A percentile compares a stretch with the other conserved stretches of the same genome.
These are phyloP conservation scores for Blomia tropicalis DNA, from an alignment of 2,888 invertebrate genomes.

Conservation along the genomic window DNA sequence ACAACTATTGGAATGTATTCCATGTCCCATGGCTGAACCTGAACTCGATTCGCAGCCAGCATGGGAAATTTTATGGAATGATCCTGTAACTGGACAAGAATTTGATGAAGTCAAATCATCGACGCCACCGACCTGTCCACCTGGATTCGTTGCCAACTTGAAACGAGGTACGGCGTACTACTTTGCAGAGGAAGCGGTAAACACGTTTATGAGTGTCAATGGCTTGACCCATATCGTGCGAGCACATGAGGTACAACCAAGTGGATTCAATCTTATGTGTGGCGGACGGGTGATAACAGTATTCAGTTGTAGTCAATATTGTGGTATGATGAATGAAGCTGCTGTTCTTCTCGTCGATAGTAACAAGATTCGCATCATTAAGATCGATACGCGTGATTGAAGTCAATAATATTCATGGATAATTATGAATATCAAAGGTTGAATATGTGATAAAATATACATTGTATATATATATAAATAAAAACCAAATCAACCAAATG, in stretches of 20 bases:
- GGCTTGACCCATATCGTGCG: slow-evolving; percentile 52
- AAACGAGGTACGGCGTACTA: slow-evolving; percentile 55
- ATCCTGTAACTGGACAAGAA: slow-evolving; percentile 32
- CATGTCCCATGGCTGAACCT: slow-evolving; percentile 48
- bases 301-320: slow-evolving; percentile 58
- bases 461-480: too few relatives aligned
- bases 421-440: too few relatives aligned
- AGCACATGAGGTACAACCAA: slow-evolving; percentile 55
- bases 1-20: slow-evolving; percentile 44
- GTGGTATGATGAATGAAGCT: slow-evolving; percentile 54
- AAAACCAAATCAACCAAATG: too few relatives aligned
- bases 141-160: slow-evolving; percentile 50
- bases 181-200: slow-evolving; percentile 51
- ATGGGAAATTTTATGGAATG: slow-evolving; percentile 66
- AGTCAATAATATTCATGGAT: too few relatives aligned
- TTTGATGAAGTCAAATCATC: neutral
- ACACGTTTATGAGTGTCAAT: slow-evolving; percentile 49
- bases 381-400: slow-evolving; percentile 45
- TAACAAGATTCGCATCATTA: slow-evolving; percentile 47
- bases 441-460: too few relatives aligned
- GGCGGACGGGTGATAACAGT: slow-evolving; percentile 53
- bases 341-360: slow-evolving; percentile 52
- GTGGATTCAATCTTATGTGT: slow-evolving; percentile 49
- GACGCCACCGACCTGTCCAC: neutral
- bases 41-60: slow-evolving; percentile 52